Conservation (phyloP, 2,113 vertebrate species). For the Prolemur simus region DNA sequence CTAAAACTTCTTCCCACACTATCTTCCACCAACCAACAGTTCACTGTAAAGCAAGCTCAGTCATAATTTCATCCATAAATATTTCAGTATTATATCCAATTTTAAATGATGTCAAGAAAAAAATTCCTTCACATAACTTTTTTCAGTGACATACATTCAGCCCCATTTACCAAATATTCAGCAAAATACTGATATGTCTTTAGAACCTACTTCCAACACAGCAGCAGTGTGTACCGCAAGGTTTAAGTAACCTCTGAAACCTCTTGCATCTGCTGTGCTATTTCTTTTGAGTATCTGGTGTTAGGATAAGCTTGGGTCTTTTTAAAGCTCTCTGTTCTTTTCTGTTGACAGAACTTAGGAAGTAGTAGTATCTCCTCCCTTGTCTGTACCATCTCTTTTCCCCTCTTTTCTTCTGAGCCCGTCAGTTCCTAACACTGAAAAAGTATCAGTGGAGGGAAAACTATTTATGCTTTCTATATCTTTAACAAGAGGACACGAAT, state of each 20-base stretch:
- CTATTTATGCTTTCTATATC: background rate
- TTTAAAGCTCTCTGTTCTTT: background rate
- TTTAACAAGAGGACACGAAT: background rate
- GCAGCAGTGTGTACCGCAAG: background rate
- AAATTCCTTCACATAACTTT: background rate
- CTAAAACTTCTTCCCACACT: background rate
- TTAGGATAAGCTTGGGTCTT: background rate
- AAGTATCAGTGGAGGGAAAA: background rate
- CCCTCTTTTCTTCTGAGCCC: background rate
- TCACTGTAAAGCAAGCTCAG: background rate
- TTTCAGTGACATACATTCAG: background rate
- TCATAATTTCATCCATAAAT: background rate
- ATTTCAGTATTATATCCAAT: background rate
- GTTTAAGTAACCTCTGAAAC: background rate
- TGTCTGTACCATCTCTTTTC: background rate
- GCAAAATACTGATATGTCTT: background rate
- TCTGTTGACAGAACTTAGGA: background rate
- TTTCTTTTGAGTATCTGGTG: background rate
- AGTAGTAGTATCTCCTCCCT: background rate
- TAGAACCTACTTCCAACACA: background rate
- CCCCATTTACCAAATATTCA: background rate
- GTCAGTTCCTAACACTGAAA: background rate
- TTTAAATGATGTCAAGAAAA: background rate
- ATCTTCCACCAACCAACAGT: background rate
- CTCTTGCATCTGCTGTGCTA: background rate